These are phyloP conservation scores for Hemistola chrysoprasaria DNA, from an alignment of 2,888 invertebrate species.

Conservation along the genomic window DNA sequence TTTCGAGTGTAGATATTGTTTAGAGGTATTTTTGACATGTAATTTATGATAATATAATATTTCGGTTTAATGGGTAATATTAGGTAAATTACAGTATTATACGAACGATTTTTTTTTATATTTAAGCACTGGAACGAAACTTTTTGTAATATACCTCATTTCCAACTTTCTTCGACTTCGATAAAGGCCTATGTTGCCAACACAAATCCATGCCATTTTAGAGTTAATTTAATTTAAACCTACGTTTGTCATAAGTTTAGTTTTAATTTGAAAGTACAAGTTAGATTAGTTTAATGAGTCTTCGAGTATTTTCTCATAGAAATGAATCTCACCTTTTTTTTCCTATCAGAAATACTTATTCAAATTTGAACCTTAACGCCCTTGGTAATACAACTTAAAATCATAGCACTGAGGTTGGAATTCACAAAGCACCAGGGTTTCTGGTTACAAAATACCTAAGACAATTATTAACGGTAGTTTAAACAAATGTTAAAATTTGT, in stretches of 20 bases:
- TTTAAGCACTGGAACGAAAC: slow-evolving; percentile 11
- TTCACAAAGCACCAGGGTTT: too few species aligned
- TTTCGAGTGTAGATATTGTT: slow-evolving; percentile 27
- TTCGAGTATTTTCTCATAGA: slow-evolving; percentile 4
- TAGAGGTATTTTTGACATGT: slow-evolving; percentile 27
- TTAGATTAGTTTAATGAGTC: slow-evolving; percentile 54
- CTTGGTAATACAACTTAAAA: too few species aligned
- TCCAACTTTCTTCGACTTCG: slow-evolving; percentile 15
- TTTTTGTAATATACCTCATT: slow-evolving; percentile 20
- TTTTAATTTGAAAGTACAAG: slow-evolving; percentile 63
- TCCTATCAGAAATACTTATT: too few species aligned
- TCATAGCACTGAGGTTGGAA: not conserved
- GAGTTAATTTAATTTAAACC: slow-evolving; percentile 41
- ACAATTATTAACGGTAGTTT: too few species aligned
- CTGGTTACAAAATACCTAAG: too few species aligned
- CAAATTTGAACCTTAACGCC: not conserved
- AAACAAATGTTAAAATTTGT: too few species aligned
- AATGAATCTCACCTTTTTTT: too few species aligned
- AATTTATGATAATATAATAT: slow-evolving; percentile 25
- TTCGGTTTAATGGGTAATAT: slow-evolving; percentile 14
- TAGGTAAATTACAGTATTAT: slow-evolving; percentile 30
- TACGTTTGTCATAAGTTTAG: slow-evolving; percentile 26
- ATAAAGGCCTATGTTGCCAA: slow-evolving; percentile 27
- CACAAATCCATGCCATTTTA: slow-evolving; percentile 55
- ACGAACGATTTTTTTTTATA: slow-evolving; percentile 6